Evolutionary conservation across 2,888 invertebrate genomes (phyloP), one percentile per base, ranked within the genome.

Genomic region (Orthonevra nobilis): DNA sequence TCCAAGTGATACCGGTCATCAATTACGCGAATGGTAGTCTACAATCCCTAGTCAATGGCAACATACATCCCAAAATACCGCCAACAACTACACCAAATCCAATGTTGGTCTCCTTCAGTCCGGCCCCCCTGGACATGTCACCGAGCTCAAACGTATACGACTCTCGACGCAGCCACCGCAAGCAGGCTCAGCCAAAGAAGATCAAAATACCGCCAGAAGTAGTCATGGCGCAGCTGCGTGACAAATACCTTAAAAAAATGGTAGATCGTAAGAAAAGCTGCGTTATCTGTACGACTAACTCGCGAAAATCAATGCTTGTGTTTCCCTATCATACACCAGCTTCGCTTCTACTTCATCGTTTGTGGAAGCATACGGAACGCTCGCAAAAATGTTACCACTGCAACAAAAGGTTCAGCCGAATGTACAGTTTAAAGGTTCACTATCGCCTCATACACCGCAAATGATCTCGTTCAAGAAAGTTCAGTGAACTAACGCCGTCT

Each of bases 121-220:
- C 44, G 2, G 28, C 42, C 1, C 69, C 69, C 20, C 19, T 75
- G 0, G 81, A 81, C 19, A 81, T 81, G 64, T 44, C 75, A 40
- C 48, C 66, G 12, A 66, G 69, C 10, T 74, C 74, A 19, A 30
- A 54, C 0, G 15, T 17, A 2, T 61, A 34, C n/a, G 70, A 64
- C 10, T 85, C 86, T 14, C 87, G 87, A 44, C 88, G 90, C 50
- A 89, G 89, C n/a, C 85, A 87, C 4, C 89, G 91, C 38, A 91
- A 91, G 82, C 91, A 91, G 82, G 88, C 89, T 0, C 89, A 88
- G 72, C 91, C 91, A 3, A 88, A 89, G 69, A 90, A 89, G 81
- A 88, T 87, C 38, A 86, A 87, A 1, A 73, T 85, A 1, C 81
- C 86, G 1, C 86, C 87, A 1, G 88, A 88, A 50, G 82, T 85